A percentile compares a stretch with the other conserved stretches of the same genome.
Conservation (phyloP, 2,113 vertebrate genomes). For the Rhegmatorhina hoffmannsi region DNA sequence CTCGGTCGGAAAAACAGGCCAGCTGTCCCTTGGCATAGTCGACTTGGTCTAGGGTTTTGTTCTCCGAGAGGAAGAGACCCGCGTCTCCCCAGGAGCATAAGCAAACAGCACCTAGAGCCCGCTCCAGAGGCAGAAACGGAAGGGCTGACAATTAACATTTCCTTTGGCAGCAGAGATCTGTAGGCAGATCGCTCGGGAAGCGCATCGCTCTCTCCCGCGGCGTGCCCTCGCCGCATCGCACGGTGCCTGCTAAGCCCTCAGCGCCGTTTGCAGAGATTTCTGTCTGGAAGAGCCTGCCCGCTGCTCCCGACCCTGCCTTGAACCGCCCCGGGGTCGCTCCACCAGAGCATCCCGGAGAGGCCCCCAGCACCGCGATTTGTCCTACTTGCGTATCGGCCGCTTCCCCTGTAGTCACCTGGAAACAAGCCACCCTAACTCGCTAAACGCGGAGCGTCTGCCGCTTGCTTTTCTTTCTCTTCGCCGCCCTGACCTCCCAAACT, state of each 20-base stretch:
- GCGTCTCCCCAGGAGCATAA: conserved; percentile 1
- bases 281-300: background rate
- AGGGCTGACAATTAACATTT: conserved; percentile 70
- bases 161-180: conserved; percentile 58
- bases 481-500: background rate
- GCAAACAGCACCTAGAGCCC: background rate
- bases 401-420: background rate
- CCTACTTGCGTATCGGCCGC: background rate
- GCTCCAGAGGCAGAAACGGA: conserved; percentile 60
- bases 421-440: background rate
- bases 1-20: conserved; percentile 17
- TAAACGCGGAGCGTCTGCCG: background rate
- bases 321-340: background rate
- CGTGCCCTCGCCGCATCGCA: background rate
- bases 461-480: background rate
- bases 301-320: background rate
- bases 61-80: conserved; percentile 44
- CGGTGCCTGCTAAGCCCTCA: background rate
- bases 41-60: background rate
- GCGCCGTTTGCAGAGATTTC: background rate
- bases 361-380: background rate
- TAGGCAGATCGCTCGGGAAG: conserved; percentile 43
- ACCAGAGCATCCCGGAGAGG: background rate
- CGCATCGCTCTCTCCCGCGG: conserved; percentile 17
- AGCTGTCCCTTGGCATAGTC: background rate